These are phyloP conservation scores for Teinopalpus imperialis DNA, from an alignment of 2,888 invertebrate species.

Conservation along the genomic window DNA sequence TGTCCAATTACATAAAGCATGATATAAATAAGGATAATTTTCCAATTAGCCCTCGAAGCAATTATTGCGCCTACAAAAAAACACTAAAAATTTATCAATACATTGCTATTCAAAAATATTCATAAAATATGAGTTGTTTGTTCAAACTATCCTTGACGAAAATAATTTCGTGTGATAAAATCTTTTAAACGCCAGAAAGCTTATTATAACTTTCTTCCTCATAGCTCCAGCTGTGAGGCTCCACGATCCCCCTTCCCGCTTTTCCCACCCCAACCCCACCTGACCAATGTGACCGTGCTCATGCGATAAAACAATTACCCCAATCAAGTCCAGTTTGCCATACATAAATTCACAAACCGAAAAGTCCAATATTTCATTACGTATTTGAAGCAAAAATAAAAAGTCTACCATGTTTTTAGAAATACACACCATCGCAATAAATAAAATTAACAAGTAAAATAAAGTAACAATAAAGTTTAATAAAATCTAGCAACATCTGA, in stretches of 20 bases:
- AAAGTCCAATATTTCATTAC: constrained; percentile 35
- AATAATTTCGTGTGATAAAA: constrained; percentile 69
- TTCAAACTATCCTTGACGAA: constrained; percentile 72
- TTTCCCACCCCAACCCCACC: constrained; percentile 32
- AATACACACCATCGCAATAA: constrained; percentile 23
- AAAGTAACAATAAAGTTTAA: constrained; percentile 14
- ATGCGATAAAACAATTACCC: constrained; percentile 82
- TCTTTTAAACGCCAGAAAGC: constrained; percentile 63
- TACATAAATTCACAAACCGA: constrained; percentile 52
- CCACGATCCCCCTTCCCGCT: constrained; percentile 38
- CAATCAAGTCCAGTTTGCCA: constrained; percentile 59
- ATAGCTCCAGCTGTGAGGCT: constrained; percentile 56
- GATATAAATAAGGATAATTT: too few relatives aligned
- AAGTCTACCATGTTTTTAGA: constrained; percentile 26
- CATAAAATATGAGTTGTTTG: constrained; percentile 55
- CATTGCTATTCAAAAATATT: constrained; percentile 40
- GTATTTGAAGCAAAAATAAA: constrained; percentile 20
- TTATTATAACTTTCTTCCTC: constrained; percentile 69
- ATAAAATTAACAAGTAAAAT: constrained; percentile 11
- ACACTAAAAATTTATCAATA: constrained; percentile 18
- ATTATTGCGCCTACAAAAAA: too few relatives aligned
- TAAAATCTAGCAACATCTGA: constrained; percentile 6
- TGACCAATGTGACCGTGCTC: constrained; percentile 60
- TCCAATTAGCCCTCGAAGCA: too few relatives aligned
- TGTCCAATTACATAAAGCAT: too few relatives aligned